phyloP scores from a whole-genome alignment of 2,797 vertebrate species.

The Rallus crepitans region DNA sequence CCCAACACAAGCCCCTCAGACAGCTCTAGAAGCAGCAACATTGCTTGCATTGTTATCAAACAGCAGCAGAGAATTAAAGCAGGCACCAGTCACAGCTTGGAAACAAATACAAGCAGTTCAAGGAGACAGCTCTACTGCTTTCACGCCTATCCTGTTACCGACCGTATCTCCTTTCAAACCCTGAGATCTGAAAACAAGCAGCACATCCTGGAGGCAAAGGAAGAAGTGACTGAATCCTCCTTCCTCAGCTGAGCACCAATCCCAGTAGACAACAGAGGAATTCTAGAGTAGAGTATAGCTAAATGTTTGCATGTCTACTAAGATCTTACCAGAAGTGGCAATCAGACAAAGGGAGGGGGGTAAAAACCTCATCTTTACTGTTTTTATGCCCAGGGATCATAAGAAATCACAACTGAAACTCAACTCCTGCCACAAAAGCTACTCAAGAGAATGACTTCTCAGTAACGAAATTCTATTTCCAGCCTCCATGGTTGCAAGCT shows the following conservation, averaged over 20 bases:
- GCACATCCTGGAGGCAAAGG: neutral
- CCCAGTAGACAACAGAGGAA: neutral
- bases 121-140: neutral
- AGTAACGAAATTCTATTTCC: neutral
- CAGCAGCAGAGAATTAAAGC: neutral
- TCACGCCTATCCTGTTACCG: neutral
- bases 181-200: neutral
- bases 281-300: fast-evolving
- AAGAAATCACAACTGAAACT: neutral
- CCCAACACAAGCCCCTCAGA: neutral
- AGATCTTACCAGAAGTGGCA: neutral
- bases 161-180: neutral
- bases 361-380: neutral
- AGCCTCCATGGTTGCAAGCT: neutral
- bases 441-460: neutral
- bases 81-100: neutral
- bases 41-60: neutral
- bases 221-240: neutral
- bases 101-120: neutral
- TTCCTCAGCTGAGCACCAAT: neutral
- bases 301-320: neutral
- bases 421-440: neutral
- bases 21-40: neutral
- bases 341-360: neutral
- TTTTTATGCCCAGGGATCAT: neutral